Conservation (phyloP, 1,140 invertebrate species). For the Megalopta genalis region DNA sequence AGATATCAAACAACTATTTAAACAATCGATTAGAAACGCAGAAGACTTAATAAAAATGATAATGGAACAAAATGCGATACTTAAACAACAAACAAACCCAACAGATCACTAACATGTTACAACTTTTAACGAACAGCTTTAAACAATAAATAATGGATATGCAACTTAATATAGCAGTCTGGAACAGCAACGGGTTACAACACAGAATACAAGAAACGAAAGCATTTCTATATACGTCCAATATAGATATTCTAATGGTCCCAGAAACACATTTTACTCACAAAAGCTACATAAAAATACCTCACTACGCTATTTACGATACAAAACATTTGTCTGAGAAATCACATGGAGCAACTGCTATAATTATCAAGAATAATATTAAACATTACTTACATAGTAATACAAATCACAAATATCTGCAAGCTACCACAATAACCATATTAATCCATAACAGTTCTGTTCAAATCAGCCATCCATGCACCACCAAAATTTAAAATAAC, state of each 20-base stretch:
- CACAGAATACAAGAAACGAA: slow-evolving; percentile 52
- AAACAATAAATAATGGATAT: slow-evolving; percentile 19
- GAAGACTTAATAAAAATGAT: not conserved
- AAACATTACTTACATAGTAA: slow-evolving; percentile 39
- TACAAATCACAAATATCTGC: no score
- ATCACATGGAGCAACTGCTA: slow-evolving; percentile 54
- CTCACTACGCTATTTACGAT: slow-evolving; percentile 33
- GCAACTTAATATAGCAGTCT: not conserved
- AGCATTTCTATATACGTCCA: slow-evolving; percentile 37
- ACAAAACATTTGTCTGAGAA: slow-evolving; percentile 35
- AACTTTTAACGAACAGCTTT: slow-evolving; percentile 2
- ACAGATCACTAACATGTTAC: not conserved
- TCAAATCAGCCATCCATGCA: slow-evolving; percentile 36
- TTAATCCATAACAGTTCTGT: slow-evolving; percentile 30
- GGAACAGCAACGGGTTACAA: not conserved
- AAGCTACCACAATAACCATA: slow-evolving; percentile 52
- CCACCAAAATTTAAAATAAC: slow-evolving; percentile 51
- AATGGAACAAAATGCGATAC: not conserved
- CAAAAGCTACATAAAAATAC: slow-evolving; percentile 45
- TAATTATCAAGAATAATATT: slow-evolving; percentile 57
- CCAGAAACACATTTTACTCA: slow-evolving; percentile 48
- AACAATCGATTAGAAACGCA: not conserved
- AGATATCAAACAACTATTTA: no score
- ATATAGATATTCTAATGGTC: slow-evolving; percentile 42
- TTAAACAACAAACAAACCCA: not conserved